These are phyloP conservation scores for Caradrina kadenii DNA, from an alignment of 2,888 invertebrate species.

Conservation along the genomic window DNA sequence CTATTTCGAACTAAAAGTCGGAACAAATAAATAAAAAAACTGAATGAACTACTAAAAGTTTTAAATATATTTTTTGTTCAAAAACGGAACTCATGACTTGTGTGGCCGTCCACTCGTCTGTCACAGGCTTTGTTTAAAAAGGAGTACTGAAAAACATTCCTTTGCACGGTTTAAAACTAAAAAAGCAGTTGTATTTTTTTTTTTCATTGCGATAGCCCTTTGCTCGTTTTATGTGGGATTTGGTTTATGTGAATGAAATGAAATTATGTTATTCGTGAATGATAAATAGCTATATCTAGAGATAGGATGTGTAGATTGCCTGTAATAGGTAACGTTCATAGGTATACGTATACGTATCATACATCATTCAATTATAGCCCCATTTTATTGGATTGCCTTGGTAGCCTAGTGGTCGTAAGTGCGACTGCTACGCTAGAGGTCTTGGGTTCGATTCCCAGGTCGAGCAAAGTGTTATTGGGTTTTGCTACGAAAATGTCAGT, in stretches of 20 bases:
- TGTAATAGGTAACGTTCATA: background rate
- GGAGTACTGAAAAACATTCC: conserved; percentile 31
- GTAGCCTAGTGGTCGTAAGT: too few species aligned
- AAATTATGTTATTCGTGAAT: too few species aligned
- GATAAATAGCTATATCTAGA: too few species aligned
- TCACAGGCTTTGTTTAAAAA: conserved; percentile 51
- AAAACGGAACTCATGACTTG: conserved; percentile 43
- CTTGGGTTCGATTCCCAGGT: too few species aligned
- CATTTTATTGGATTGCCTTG: conserved; percentile 14
- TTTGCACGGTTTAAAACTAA: conserved; percentile 21
- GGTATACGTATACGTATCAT: background rate
- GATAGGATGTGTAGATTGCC: too few species aligned
- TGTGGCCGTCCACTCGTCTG: conserved; percentile 45
- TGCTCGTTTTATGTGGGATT: background rate
- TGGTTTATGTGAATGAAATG: background rate
- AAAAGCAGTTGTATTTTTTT: background rate
- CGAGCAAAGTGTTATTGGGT: too few species aligned
- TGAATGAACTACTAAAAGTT: conserved; percentile 34
- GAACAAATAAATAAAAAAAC: conserved; percentile 32
- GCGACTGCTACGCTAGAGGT: too few species aligned
- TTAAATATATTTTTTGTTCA: conserved; percentile 46
- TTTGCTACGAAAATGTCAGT: too few species aligned
- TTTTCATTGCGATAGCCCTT: background rate
- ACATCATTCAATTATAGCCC: background rate
- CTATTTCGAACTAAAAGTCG: conserved; percentile 35